A percentile compares a stretch with the other conserved stretches of the same genome.
These are phyloP conservation scores for Triplophysa yarkandensis DNA, from an alignment of 2,797 vertebrate genomes.

Conservation along the genomic window DNA sequence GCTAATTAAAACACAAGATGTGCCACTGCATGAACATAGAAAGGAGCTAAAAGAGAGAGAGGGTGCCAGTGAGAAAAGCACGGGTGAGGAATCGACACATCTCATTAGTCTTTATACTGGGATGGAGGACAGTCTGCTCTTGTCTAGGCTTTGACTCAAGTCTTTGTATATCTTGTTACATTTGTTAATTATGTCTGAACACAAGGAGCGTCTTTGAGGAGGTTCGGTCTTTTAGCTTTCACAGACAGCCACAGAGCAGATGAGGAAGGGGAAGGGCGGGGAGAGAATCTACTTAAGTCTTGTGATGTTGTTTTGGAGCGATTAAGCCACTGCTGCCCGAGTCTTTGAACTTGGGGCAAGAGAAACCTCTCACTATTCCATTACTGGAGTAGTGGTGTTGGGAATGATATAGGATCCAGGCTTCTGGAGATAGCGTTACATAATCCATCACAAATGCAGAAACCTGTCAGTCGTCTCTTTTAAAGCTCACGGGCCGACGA, in stretches of 20 bases:
- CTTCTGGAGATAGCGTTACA: conserved; percentile 1
- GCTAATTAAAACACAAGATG: conserved; percentile 49
- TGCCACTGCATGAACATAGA: conserved; percentile 14
- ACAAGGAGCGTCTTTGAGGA: conserved; percentile 44
- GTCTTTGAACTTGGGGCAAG: conserved; percentile 14
- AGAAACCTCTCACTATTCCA: conserved; percentile 15
- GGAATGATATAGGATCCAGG: conserved; percentile 11
- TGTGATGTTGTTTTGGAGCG: conserved; percentile 20
- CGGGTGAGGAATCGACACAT: conserved; percentile 23
- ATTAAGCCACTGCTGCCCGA: neutral
- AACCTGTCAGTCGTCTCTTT: conserved; percentile 3
- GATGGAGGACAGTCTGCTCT: conserved; percentile 13
- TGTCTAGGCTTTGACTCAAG: conserved; percentile 49
- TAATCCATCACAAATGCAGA: conserved; percentile 23
- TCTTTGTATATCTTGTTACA: conserved; percentile 35
- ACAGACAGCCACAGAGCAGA: conserved; percentile 37
- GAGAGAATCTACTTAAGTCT: conserved; percentile 15
- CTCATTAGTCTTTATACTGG: conserved; percentile 38
- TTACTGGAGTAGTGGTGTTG: conserved; percentile 18
- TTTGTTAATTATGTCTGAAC: conserved; percentile 46
- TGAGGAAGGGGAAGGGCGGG: conserved; percentile 21
- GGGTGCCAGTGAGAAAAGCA: conserved; percentile 23
- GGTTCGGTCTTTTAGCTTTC: conserved; percentile 43
- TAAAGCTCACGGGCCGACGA: neutral
- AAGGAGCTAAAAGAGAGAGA: conserved; percentile 25